These are phyloP conservation scores for Bombus fervidus DNA, from an alignment of 1,140 invertebrate genomes.

Conservation along the genomic window DNA sequence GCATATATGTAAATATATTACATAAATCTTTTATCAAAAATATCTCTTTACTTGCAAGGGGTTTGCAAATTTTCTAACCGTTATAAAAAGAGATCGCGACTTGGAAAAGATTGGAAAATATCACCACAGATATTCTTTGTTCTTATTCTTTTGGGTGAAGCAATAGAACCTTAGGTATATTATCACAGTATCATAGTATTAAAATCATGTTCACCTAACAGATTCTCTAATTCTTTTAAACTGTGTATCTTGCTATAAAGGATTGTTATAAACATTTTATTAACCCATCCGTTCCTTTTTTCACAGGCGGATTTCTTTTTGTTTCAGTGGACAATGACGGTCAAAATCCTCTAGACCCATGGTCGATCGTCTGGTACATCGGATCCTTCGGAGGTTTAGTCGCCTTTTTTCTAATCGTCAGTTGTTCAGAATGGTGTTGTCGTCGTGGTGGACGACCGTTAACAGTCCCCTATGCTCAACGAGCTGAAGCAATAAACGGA, in stretches of 20 bases:
- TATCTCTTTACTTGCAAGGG: not conserved
- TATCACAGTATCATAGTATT: not conserved
- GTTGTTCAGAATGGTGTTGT: constrained; percentile 85
- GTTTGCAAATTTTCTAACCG: not conserved
- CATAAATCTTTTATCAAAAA: no score
- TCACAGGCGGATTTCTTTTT: constrained; percentile 49
- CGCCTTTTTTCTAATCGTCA: constrained; percentile 85
- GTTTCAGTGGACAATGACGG: constrained; percentile 68
- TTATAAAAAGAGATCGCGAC: not conserved
- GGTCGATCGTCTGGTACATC: constrained; percentile 85
- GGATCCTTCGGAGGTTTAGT: constrained; percentile 85
- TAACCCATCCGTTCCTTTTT: not conserved
- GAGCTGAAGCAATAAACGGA: constrained; percentile 65
- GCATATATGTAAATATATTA: no score
- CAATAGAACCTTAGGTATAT: not conserved
- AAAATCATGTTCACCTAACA: not conserved
- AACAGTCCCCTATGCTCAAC: constrained; percentile 70
- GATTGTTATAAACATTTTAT: not conserved
- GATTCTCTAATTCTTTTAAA: not conserved
- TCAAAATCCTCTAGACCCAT: constrained; percentile 80
- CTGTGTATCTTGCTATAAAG: not conserved
- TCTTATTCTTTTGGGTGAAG: not conserved
- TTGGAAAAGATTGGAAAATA: no score
- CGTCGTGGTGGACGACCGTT: constrained; percentile 70
- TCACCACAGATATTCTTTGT: not conserved